A percentile compares a stretch with the other conserved stretches of the same genome.
phyloP scores from a whole-genome alignment of 1,140 invertebrate species.

The Trinorchestia longiramus region DNA sequence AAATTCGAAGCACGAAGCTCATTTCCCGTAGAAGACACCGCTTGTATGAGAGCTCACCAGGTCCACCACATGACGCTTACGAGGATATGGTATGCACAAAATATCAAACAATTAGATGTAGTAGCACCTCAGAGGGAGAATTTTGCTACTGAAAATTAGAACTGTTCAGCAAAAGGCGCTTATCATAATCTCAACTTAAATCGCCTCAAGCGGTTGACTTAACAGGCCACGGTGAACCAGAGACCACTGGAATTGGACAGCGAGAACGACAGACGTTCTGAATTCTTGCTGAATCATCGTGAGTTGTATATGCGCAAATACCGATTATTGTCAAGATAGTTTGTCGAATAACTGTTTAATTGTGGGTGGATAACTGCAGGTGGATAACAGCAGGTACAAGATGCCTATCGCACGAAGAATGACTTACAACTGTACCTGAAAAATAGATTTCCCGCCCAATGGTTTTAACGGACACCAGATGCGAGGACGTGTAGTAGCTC shows the following conservation, averaged over 20 bases:
- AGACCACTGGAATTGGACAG: background rate
- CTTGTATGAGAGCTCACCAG: background rate
- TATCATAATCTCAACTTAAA: background rate
- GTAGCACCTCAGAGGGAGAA: background rate
- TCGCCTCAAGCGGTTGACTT: background rate
- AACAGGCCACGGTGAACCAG: background rate
- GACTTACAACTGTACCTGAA: background rate
- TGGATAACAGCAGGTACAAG: background rate
- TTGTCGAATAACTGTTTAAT: background rate
- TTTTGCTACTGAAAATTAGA: background rate
- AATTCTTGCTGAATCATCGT: background rate
- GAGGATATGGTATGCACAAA: background rate
- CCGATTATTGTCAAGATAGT: background rate
- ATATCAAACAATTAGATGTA: background rate
- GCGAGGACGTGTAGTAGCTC: background rate
- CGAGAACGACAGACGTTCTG: background rate
- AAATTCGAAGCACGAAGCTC: background rate
- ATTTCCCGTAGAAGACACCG: background rate
- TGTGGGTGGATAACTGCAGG: background rate
- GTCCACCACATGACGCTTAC: background rate
- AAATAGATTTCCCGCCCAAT: background rate
- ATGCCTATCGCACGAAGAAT: background rate
- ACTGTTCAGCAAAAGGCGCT: background rate
- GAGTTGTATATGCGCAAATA: background rate
- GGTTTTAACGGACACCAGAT: background rate